Percentiles rank a stretch among this genome's conserved stretches.
Evolutionary conservation across 2,888 invertebrate genomes (phyloP).

Genomic region (Drosophila tanythrix): DNA sequence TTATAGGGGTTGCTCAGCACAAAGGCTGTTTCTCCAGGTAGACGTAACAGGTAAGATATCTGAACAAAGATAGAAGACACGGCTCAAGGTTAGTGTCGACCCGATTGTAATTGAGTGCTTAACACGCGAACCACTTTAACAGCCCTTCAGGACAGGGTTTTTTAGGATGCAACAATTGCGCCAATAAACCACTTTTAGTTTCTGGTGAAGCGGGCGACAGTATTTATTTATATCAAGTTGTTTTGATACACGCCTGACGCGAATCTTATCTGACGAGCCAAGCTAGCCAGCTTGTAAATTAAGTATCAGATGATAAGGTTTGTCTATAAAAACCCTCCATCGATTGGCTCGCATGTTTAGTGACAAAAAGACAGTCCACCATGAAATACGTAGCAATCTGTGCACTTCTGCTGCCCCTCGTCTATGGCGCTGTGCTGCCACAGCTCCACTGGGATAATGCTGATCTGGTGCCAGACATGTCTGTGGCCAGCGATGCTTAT

Average conservation of each 20-base stretch:
- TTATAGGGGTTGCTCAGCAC: neutral
- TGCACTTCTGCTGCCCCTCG: conserved; percentile 64
- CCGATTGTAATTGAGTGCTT: neutral
- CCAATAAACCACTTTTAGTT: conserved; percentile 8
- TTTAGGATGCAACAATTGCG: neutral
- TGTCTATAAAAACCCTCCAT: conserved; percentile 42
- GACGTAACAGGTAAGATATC: neutral
- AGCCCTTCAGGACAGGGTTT: neutral
- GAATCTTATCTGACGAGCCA: conserved; percentile 55
- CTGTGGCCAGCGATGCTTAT: conserved; percentile 45
- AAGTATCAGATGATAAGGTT: conserved; percentile 47
- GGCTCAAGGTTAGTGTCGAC: neutral
- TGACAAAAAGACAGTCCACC: conserved; percentile 30
- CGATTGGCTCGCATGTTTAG: conserved; percentile 38
- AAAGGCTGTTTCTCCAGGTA: conserved; percentile 2
- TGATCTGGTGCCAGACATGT: conserved; percentile 52
- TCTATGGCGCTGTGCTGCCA: conserved; percentile 58
- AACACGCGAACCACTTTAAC: conserved; percentile 1
- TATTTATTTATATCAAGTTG: conserved; percentile 1
- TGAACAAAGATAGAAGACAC: neutral
- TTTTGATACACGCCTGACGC: conserved; percentile 1
- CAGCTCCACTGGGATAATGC: conserved; percentile 9
- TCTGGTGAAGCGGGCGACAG: conserved; percentile 19
- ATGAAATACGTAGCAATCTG: conserved; percentile 67
- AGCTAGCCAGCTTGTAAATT: conserved; percentile 41